Evolutionary conservation across 2,888 invertebrate species (phyloP).

Genomic region (Phasia obesa): DNA sequence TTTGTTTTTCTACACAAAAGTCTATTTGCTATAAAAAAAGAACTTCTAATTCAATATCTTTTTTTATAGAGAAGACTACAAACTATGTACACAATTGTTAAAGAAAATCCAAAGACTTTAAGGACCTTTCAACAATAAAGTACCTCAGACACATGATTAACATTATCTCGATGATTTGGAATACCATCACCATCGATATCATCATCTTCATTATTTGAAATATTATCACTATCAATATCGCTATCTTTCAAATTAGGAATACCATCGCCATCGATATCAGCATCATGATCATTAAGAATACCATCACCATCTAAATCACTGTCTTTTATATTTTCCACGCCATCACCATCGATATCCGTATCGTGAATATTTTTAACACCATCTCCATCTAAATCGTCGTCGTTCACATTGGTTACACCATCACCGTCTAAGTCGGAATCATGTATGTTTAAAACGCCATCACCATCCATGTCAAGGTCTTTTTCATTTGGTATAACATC

Average conservation of each 20-base stretch:
- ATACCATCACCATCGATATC: constrained; percentile 73
- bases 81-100: constrained; percentile 24
- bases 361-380: constrained; percentile 74
- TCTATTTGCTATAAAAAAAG: constrained; percentile 66
- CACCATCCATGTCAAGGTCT: constrained; percentile 71
- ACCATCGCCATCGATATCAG: constrained; percentile 79
- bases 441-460: constrained; percentile 80
- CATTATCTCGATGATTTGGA: constrained; percentile 75
- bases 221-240: constrained; percentile 75
- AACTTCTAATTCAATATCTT: constrained; percentile 50
- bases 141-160: constrained; percentile 72
- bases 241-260: constrained; percentile 83
- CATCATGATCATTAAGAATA: constrained; percentile 73
- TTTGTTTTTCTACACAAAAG: constrained; percentile 62
- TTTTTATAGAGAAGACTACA: constrained; percentile 60
- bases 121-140: constrained; percentile 66
- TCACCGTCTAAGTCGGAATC: constrained; percentile 74
- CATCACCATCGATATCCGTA: constrained; percentile 77
- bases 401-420: constrained; percentile 82
- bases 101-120: constrained; percentile 64
- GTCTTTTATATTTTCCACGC: constrained; percentile 76
- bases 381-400: constrained; percentile 75
- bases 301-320: constrained; percentile 75
- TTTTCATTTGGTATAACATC: constrained; percentile 83
- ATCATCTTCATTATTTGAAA: constrained; percentile 72